These are phyloP conservation scores for Semaprochilodus insignis DNA, from an alignment of 2,797 vertebrate species.

Conservation along the genomic window DNA sequence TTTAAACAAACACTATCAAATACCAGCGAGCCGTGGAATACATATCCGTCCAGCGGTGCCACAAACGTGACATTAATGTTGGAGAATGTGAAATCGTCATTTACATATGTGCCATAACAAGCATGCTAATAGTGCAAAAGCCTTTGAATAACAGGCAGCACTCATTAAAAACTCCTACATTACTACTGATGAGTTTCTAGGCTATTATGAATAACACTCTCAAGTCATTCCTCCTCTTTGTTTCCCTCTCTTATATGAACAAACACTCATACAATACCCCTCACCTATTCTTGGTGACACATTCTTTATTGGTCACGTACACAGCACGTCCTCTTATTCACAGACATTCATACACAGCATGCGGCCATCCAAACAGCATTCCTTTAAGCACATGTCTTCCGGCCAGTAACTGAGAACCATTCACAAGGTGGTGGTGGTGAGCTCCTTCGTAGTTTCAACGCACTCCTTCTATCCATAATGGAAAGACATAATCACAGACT, in stretches of 20 bases:
- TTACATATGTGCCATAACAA: slow-evolving; percentile 41
- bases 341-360: slow-evolving; percentile 9
- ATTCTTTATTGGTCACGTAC: slow-evolving; percentile 14
- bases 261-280: neutral
- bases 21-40: slow-evolving; percentile 61
- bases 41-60: slow-evolving; percentile 42
- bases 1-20: slow-evolving; percentile 75
- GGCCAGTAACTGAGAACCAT: neutral
- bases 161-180: slow-evolving; percentile 6
- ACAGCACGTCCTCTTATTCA: neutral
- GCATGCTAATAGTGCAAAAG: slow-evolving; percentile 40
- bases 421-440: neutral
- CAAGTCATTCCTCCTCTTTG: slow-evolving; percentile 3
- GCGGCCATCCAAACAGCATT: neutral
- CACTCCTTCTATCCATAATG: neutral
- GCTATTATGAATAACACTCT: slow-evolving; percentile 18
- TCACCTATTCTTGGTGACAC: neutral
- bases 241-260: neutral
- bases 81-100: slow-evolving; percentile 40
- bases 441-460: neutral
- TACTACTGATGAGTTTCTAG: slow-evolving; percentile 26
- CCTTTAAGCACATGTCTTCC: neutral
- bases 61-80: slow-evolving; percentile 46
- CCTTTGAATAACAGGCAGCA: slow-evolving; percentile 12
- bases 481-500: neutral